These are phyloP conservation scores for Romanogobio albipinnatus DNA, from an alignment of 2,113 vertebrate genomes.

Conservation along the genomic window DNA sequence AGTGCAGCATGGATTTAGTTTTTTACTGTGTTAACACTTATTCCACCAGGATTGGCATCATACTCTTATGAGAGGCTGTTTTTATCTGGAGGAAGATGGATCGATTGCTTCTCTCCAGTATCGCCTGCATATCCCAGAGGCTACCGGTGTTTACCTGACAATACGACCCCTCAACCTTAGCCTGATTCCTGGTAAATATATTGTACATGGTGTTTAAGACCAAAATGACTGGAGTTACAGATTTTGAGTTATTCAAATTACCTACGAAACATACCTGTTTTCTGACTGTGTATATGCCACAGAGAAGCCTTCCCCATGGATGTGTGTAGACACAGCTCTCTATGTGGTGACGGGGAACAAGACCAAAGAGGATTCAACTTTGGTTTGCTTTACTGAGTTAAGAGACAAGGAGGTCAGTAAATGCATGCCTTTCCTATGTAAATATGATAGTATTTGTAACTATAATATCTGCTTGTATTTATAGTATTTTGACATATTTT, in stretches of 20 bases:
- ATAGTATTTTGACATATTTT: not conserved
- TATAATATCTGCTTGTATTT: not conserved
- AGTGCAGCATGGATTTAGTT: not conserved
- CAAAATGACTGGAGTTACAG: not conserved
- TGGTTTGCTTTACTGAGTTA: slow-evolving; percentile 84
- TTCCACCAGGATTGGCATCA: slow-evolving; percentile 83
- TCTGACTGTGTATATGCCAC: slow-evolving; percentile 23
- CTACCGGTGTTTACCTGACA: slow-evolving; percentile 80
- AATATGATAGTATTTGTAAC: not conserved
- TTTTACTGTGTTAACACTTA: not conserved
- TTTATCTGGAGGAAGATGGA: slow-evolving; percentile 87
- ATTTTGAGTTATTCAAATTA: not conserved
- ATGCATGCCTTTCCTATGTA: not conserved
- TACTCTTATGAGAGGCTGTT: slow-evolving; percentile 83
- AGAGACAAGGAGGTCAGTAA: slow-evolving; percentile 77
- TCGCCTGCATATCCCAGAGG: slow-evolving; percentile 80
- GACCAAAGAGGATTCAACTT: slow-evolving; percentile 77
- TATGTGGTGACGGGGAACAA: slow-evolving; percentile 81
- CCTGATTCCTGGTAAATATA: slow-evolving; percentile 56
- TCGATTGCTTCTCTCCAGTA: slow-evolving; percentile 86
- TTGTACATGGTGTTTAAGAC: not conserved
- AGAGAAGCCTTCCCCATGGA: slow-evolving; percentile 82
- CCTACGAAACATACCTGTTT: too few species aligned
- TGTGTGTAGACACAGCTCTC: slow-evolving; percentile 86
- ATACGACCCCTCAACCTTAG: slow-evolving; percentile 81